phyloP scores from a whole-genome alignment of 2,113 vertebrate genomes.

The Nycticebus coucang region DNA sequence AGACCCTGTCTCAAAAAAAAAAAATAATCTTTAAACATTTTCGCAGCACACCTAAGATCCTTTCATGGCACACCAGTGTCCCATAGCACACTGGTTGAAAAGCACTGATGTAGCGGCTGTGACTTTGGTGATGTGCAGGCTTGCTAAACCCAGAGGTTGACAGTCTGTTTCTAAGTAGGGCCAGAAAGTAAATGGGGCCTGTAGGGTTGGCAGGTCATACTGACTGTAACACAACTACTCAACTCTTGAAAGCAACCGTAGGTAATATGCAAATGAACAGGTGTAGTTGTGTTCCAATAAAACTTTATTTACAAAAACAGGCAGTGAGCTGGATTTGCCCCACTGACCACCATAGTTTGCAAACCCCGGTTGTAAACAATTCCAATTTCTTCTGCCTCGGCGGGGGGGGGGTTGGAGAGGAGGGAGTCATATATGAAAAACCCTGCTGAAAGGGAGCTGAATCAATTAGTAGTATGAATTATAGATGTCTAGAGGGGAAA shows the following conservation, averaged over 20 bases:
- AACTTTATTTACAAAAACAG: slow-evolving; percentile 50
- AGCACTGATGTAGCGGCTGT: no score
- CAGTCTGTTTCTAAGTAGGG: not conserved
- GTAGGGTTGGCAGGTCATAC: not conserved
- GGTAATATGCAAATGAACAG: not conserved
- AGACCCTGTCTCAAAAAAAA: no score
- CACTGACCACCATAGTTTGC: not conserved
- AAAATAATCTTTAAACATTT: no score
- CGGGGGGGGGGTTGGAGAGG: no score
- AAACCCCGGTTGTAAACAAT: not conserved
- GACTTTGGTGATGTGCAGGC: not conserved
- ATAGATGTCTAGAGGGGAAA: not conserved
- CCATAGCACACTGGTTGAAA: no score
- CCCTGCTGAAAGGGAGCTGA: not conserved
- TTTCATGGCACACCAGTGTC: no score
- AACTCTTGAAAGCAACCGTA: not conserved
- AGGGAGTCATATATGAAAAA: not conserved
- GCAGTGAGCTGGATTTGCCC: not conserved
- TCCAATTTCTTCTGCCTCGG: not conserved
- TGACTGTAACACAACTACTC: not conserved
- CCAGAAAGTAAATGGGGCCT: not conserved
- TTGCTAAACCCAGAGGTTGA: not conserved
- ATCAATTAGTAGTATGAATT: not conserved
- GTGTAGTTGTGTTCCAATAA: not conserved
- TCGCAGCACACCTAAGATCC: no score